Base-by-base conservation (phyloP, 2,113 vertebrate species). In the Neolamprologus cancellatus region DNA sequence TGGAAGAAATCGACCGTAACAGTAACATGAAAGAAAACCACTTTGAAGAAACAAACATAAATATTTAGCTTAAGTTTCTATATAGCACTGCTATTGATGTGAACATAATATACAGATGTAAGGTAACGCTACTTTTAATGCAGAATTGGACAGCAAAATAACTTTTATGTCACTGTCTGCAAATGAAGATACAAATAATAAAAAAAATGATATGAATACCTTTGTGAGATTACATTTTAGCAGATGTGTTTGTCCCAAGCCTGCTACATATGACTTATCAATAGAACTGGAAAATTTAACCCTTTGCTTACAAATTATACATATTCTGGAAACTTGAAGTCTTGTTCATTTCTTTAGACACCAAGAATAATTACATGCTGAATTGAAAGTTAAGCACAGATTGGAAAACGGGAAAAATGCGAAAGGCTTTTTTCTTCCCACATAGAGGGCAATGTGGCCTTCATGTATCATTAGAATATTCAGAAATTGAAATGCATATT, bases 151-250 rank as follows among this genome's bases (percentile, higher is more conserved):
- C 3, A 7, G 44, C 0, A 50, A 76, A 50, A 76, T 0, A 32
- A 50, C 25, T 32, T 76, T 48, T 10, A 28, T 76, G 66, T 76
- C 69, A 76, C 69, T 30, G 0, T 48, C 23, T 76, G 41, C 15
- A 48, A 76, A 76, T 30, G 9, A 48, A 76, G 44, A 76, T n/a
- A 30, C 15, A 74, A 66, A 36, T 39, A 20, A 14, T 39, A 0
- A 0, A 7, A 44, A 61, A 25, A 14, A 14, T 5, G 0, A 41
- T 9, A 69, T 69, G 5, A 44, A 69, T 69, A 69, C n/a, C 0
- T 0, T 69, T 15, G 44, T n/a, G 36, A 1, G 36, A 69, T 14
- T 10, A 15, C 5, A 69, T 25, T 41, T 69, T 15, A 41, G 36
- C 36, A 69, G 36, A 25, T 69, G n/a, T 41, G 12, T 15, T 69